Percentiles rank a stretch among this genome's conserved stretches.
These are phyloP conservation scores for Coelopa frigida DNA, from an alignment of 1,140 invertebrate species.

Conservation along the genomic window DNA sequence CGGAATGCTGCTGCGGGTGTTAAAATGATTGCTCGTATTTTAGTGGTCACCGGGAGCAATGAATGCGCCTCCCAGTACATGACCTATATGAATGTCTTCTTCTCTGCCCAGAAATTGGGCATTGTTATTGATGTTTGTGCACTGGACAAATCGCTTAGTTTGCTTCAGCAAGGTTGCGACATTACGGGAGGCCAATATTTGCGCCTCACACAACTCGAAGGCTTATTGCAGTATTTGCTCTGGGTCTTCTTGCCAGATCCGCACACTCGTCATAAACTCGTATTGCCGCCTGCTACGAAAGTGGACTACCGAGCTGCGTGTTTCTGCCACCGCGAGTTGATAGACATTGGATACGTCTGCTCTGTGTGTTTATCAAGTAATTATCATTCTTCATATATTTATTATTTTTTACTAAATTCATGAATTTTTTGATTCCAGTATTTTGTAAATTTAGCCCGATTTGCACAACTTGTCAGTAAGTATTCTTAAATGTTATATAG, in stretches of 20 bases:
- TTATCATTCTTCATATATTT: constrained; percentile 31
- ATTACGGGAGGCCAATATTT: constrained; percentile 89
- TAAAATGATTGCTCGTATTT: constrained; percentile 67
- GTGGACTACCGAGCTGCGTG: constrained; percentile 95
- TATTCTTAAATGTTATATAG: constrained; percentile 35
- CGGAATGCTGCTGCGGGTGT: constrained; percentile 55
- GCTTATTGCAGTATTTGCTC: constrained; percentile 89
- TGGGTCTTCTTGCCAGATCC: constrained; percentile 91
- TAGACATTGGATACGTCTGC: constrained; percentile 95
- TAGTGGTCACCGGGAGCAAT: constrained; percentile 81
- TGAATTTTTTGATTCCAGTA: constrained; percentile 67
- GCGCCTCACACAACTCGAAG: constrained; percentile 68
- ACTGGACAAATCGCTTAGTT: constrained; percentile 79
- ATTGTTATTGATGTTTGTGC: constrained; percentile 91
- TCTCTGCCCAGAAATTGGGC: constrained; percentile 89
- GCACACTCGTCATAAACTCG: constrained; percentile 69
- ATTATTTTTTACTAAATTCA: constrained; percentile 19
- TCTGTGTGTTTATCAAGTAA: constrained; percentile 94
- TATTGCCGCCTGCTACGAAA: constrained; percentile 79
- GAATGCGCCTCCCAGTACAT: constrained; percentile 93
- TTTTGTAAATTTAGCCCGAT: constrained; percentile 97
- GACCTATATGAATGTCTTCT: constrained; percentile 98
- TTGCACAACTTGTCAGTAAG: constrained; percentile 95
- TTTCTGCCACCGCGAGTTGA: constrained; percentile 94
- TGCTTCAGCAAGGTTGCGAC: constrained; percentile 93